Evolutionary conservation across 2,797 vertebrate species (phyloP).

Genomic region (Sus cebifrons): DNA sequence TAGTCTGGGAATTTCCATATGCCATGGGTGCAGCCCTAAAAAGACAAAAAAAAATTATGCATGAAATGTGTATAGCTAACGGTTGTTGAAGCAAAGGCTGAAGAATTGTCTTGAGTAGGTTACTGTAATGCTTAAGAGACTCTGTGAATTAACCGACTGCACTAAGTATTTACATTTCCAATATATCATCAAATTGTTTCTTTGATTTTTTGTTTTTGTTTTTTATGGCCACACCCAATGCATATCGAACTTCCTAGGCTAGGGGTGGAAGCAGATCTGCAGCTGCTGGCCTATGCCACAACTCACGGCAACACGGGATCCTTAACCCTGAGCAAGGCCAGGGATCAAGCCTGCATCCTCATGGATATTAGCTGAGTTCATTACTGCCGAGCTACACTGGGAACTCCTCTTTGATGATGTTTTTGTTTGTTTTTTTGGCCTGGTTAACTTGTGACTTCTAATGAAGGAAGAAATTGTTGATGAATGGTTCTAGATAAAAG

Average conservation of each 20-base stretch:
- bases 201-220: constrained; percentile 3
- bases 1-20: no score
- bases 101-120: not conserved
- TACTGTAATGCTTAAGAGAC: constrained; percentile 36
- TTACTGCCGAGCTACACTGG: no score
- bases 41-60: no score
- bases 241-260: no score
- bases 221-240: no score
- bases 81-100: constrained; percentile 36
- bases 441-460: constrained; percentile 79
- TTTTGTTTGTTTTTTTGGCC: not conserved
- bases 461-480: constrained; percentile 70
- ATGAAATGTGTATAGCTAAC: not conserved
- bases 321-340: no score
- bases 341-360: no score
- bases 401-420: constrained; percentile 46
- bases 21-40: no score
- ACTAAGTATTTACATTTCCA: constrained; percentile 67
- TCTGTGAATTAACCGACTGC: constrained; percentile 34
- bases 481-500: constrained; percentile 70
- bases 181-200: constrained; percentile 62
- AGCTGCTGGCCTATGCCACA: no score
- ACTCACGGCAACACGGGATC: no score
- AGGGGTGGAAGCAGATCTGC: no score
- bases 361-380: no score